A percentile compares a stretch with the other conserved stretches of the same genome.
Conservation (phyloP, 2,888 invertebrate genomes). For the Calameuta idolon region DNA sequence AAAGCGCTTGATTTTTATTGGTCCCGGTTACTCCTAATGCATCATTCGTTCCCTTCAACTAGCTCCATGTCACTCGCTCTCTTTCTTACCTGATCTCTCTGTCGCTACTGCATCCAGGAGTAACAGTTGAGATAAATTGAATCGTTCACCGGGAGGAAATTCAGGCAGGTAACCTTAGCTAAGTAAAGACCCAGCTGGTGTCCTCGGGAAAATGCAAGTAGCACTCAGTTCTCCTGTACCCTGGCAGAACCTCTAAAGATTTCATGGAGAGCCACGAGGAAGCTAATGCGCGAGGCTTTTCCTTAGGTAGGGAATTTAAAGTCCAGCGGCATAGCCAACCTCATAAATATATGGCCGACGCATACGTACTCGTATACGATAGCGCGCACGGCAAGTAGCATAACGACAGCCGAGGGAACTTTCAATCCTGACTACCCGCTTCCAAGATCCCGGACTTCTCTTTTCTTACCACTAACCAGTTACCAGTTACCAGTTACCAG, state of each 20-base stretch:
- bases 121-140: background rate
- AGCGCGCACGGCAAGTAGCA: constrained; percentile 21
- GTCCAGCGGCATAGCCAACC: constrained; percentile 37
- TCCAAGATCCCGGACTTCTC: constrained; percentile 12
- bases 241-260: constrained; percentile 33
- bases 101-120: background rate
- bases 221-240: background rate
- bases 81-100: background rate
- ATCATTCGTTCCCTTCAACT: constrained; percentile 34
- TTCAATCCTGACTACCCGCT: constrained; percentile 38
- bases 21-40: constrained; percentile 48
- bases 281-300: constrained; percentile 34
- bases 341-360: constrained; percentile 45
- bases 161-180: background rate
- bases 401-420: constrained; percentile 41
- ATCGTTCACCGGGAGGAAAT: background rate
- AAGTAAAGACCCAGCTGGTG: background rate
- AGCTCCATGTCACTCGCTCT: background rate
- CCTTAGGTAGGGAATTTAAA: constrained; percentile 40
- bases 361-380: constrained; percentile 20
- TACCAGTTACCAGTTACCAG: constrained; percentile 11
- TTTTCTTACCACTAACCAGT: constrained; percentile 19
- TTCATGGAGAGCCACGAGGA: constrained; percentile 34
- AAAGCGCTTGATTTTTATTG: constrained; percentile 53
- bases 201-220: background rate